Base-by-base conservation (phyloP, 2,797 vertebrate species). In the Picus viridis region DNA sequence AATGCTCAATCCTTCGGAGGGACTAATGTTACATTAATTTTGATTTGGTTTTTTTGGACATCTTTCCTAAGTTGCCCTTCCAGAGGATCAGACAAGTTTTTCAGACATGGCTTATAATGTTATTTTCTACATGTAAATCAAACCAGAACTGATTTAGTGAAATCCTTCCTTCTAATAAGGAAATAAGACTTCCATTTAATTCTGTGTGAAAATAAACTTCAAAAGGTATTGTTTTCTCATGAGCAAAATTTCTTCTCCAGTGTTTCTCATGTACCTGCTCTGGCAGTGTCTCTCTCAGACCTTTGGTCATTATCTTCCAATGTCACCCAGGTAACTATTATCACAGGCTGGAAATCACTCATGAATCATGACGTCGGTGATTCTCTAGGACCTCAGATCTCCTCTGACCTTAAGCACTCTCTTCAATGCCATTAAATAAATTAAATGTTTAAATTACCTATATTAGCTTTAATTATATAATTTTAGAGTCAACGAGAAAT, bases 381-480 rank as follows among this genome's bases (percentile, higher is more conserved):
- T 27, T 94, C 72, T 95, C 57, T 83, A 91, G 43, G 68, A 96
- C 81, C 94, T 95, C 62, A 88, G 78, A 88, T 95, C 94, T 97
- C 80, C 92, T 95, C 95, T 95, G 90, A 95, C 90, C 94, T 95
- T 96, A 96, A 94, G 79, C 82, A 93, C 88, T 93, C 88, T 94
- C 80, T 96, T 96, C 90, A 90, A 96, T 96, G 72, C 75, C 89
- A 93, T 97, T 96, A 95, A 94, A 95, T 95, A 95, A 97, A 97
- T 95, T 94, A 86, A 95, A 97, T 94, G 70, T 96, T 96, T 96
- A 95, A 97, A 94, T 94, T 94, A 87, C 62, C 75, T 91, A 62
- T 88, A 93, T 96, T 96, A 96, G 77, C 88, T 96, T 97, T 96
- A 96, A 96, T 97, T 96, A 73, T 94, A 90, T 93, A 96, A 95